Evolutionary conservation across 2,797 vertebrate species (phyloP).

Genomic region (Gymnoscopelus microlampas): DNA sequence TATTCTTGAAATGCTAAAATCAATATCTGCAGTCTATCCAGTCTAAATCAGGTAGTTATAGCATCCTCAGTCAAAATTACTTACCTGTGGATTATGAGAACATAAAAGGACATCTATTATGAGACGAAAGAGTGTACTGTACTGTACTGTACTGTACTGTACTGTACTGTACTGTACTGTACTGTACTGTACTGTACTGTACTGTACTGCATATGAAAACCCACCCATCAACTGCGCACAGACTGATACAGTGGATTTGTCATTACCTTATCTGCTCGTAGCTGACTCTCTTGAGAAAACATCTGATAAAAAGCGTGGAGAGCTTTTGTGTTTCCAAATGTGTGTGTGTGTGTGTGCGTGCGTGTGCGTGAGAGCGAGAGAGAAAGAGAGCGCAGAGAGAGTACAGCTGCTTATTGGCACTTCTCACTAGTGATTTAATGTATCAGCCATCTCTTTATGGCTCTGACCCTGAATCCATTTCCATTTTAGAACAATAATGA

Average conservation of each 20-base stretch:
- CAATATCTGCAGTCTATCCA: no score
- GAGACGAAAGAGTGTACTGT: slow-evolving; percentile 18
- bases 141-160: neutral
- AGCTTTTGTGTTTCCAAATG: neutral
- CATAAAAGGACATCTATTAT: slow-evolving; percentile 22
- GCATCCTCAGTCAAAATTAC: slow-evolving; percentile 21
- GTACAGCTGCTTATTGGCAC: slow-evolving; percentile 8
- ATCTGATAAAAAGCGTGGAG: slow-evolving; percentile 32
- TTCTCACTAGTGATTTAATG: neutral
- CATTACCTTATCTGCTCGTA: slow-evolving; percentile 64
- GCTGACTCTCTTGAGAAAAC: slow-evolving; percentile 26
- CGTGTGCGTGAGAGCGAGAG: neutral
- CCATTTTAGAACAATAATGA: neutral
- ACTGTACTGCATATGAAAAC: slow-evolving; percentile 34
- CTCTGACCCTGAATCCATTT: neutral
- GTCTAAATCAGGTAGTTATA: no score
- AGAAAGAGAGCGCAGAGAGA: neutral
- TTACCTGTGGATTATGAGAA: slow-evolving; percentile 57
- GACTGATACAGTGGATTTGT: slow-evolving; percentile 65
- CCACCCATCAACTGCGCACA: slow-evolving; percentile 55
- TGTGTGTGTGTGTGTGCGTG: neutral
- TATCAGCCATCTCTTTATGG: neutral
- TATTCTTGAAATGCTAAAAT: no score
- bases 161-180: neutral
- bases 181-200: no score